Evolutionary conservation across 2,888 invertebrate genomes (phyloP).

Genomic region (Gymnoscelis rufifasciata): DNA sequence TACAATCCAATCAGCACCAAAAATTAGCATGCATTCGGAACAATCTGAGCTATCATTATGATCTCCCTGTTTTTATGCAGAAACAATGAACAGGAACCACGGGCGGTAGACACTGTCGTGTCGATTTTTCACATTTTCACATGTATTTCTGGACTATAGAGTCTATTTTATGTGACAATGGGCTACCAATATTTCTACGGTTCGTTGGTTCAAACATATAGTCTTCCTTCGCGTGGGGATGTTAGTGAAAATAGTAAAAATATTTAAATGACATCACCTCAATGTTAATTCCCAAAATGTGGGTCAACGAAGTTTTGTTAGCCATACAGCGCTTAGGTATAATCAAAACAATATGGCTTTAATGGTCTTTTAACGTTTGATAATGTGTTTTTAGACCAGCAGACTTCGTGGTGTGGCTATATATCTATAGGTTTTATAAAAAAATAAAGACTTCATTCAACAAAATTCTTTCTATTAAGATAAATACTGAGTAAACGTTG

Average conservation of each 20-base stretch:
- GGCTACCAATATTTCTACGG: conserved; percentile 34
- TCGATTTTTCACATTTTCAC: conserved; percentile 9
- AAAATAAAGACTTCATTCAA: too few species aligned
- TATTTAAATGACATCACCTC: conserved; percentile 24
- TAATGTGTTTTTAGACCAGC: too few species aligned
- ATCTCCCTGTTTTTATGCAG: conserved; percentile 52
- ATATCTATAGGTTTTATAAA: too few species aligned
- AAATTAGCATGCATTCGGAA: conserved; percentile 34
- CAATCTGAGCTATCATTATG: conserved; percentile 47
- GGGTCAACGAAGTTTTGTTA: conserved; percentile 12
- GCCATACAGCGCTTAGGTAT: too few species aligned
- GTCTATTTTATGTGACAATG: conserved; percentile 8
- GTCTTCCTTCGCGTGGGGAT: conserved; percentile 3
- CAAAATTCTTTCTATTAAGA: too few species aligned
- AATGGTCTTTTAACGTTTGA: too few species aligned
- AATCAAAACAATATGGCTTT: too few species aligned
- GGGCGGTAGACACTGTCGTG: conserved; percentile 37
- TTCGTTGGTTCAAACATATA: neutral
- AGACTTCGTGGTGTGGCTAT: too few species aligned
- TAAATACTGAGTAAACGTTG: too few species aligned
- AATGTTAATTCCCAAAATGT: conserved; percentile 19
- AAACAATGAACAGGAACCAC: conserved; percentile 72
- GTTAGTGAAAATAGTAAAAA: conserved; percentile 10
- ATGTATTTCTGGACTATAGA: conserved; percentile 8
- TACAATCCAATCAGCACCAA: conserved; percentile 10